phyloP scores from a whole-genome alignment of 2,113 vertebrate species.

The Clupea harengus region DNA sequence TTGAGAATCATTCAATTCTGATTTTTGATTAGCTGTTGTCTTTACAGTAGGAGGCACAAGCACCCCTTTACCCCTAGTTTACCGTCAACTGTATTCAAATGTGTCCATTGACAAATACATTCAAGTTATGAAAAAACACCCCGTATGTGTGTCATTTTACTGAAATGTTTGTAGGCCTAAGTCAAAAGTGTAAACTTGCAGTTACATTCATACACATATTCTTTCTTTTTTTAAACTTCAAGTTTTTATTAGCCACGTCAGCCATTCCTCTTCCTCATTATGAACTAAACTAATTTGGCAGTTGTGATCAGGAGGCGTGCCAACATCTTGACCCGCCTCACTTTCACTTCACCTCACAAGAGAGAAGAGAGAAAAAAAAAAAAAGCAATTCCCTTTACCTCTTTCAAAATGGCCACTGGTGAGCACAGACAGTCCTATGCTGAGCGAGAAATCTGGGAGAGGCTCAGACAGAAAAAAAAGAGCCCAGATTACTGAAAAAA shows the following conservation, averaged over 20 bases:
- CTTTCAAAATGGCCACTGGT: conserved; percentile 11
- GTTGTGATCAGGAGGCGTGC: conserved; percentile 24
- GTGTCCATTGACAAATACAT: conserved; percentile 38
- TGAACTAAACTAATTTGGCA: conserved; percentile 26
- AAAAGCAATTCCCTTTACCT: conserved; percentile 15
- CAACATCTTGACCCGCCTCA: neutral
- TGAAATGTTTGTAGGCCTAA: conserved; percentile 25
- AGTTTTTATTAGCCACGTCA: conserved; percentile 29
- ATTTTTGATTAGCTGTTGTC: neutral
- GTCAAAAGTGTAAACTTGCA: conserved; percentile 46
- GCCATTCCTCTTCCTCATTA: conserved; percentile 26
- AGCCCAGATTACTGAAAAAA: neutral
- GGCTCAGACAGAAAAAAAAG: neutral
- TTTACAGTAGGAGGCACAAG: neutral
- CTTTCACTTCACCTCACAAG: neutral
- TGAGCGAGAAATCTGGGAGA: neutral
- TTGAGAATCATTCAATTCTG: neutral
- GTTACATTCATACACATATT: conserved; percentile 44
- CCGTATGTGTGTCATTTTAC: neutral
- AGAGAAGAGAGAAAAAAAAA: no score
- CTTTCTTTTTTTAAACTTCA: conserved; percentile 4
- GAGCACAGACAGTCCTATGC: conserved; percentile 6
- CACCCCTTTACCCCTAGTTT: conserved; percentile 17
- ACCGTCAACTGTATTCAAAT: conserved; percentile 6
- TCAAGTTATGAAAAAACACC: conserved; percentile 35